These are phyloP conservation scores for Poecilia gillii DNA, from an alignment of 2,797 vertebrate species.

Conservation along the genomic window DNA sequence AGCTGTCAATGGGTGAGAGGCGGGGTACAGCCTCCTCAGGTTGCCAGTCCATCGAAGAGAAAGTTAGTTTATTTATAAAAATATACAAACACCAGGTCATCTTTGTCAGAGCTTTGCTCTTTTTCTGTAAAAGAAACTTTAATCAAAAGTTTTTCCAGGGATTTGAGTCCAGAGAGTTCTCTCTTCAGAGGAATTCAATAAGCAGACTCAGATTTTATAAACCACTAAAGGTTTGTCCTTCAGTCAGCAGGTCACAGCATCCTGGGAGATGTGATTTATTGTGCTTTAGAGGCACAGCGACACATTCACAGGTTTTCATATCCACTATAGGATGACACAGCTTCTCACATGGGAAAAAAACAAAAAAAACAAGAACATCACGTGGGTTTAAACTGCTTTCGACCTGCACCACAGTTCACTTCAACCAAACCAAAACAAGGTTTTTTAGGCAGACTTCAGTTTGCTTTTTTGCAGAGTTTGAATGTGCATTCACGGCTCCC, in stretches of 20 bases:
- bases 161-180: neutral
- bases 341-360: constrained; percentile 12
- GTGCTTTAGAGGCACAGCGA: constrained; percentile 18
- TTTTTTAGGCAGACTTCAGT: too few species aligned
- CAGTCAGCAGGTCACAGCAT: constrained; percentile 23
- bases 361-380: neutral
- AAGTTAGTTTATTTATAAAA: neutral
- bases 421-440: too few species aligned
- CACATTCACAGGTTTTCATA: constrained; percentile 13
- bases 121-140: neutral
- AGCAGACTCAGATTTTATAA: constrained; percentile 12
- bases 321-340: constrained; percentile 4
- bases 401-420: too few species aligned
- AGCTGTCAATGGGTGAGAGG: too few species aligned
- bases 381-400: neutral
- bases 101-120: neutral
- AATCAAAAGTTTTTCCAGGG: neutral
- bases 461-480: too few species aligned
- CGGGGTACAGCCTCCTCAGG: too few species aligned
- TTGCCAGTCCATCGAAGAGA: neutral
- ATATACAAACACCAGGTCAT: neutral
- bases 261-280: constrained; percentile 28
- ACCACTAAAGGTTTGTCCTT: constrained; percentile 33
- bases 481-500: too few species aligned
- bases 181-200: constrained; percentile 20